Base-by-base conservation (phyloP, 2,888 invertebrate species). In the Epinotia bilunana region DNA sequence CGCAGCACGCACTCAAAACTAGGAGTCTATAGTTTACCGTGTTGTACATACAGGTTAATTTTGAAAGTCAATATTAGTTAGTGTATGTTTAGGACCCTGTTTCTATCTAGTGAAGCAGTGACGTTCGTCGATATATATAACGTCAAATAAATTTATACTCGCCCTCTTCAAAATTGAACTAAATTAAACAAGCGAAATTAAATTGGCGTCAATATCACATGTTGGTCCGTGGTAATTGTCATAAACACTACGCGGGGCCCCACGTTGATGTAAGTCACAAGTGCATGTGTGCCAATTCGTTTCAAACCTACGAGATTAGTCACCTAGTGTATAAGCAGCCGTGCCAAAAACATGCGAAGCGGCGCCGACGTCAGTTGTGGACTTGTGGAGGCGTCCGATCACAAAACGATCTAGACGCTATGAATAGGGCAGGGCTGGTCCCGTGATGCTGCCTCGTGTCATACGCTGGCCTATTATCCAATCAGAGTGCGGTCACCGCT, bases 401-500 rank as follows among this genome's bases (percentile, higher is more conserved):
- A 76, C 78, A 80, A 79, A 83, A 84, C 84, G 83, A 84, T 81
- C 81, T 79, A 78, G 77, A 77, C 80, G 75, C 76, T 74, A 77
- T 73, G 72, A 74, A 79, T 78, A 79, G 79, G 77, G 76, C 76
- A 78, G 79, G 76, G 77, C 77, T 67, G 68, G 78, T 81, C 75
- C 76, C 78, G 77, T 79, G 78, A 79, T 77, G 65, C 77, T 76
- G 70, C 75, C 73, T 46, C 72, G 49, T 65, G 64, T 62, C 65
- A 60, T 65, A 53, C 64, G 39, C 72, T 64, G 72, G 72, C 79
- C 83, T 83, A 90, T 90, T 90, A 90, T 90, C 82, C 90, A 91
- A 90, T 91, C 87, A 84, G 81, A 79, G 78, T 73, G 77, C 88
- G 89, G 88, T 88, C 88, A 88, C 85, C 85, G 89, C 86, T 85